These are phyloP conservation scores for Imbricaverruca yamaguchii DNA, from an alignment of 2,888 invertebrate species.

Conservation along the genomic window DNA sequence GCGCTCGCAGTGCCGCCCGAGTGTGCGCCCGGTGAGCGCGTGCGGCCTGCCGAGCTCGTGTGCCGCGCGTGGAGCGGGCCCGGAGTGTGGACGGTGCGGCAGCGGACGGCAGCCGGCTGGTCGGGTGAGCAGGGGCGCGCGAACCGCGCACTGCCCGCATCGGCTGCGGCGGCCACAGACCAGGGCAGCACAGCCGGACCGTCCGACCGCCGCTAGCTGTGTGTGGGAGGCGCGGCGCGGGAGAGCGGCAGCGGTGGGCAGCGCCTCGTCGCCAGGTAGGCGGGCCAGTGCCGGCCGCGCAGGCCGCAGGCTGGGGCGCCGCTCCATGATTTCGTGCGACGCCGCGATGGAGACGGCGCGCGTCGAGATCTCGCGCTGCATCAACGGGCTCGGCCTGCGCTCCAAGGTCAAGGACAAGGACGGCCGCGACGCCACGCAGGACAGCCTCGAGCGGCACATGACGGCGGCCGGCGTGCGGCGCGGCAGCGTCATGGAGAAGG, in stretches of 20 bases:
- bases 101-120: not conserved
- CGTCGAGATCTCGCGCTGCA: constrained; percentile 79
- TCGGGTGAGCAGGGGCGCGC: not conserved
- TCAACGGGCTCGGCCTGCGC: constrained; percentile 45
- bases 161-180: too few species aligned
- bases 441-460: constrained; percentile 35
- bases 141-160: not conserved
- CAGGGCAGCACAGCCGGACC: too few species aligned
- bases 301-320: constrained; percentile 16
- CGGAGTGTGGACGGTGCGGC: not conserved
- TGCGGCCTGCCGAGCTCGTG: too few species aligned
- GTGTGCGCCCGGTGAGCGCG: too few species aligned
- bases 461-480: constrained; percentile 44
- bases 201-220: too few species aligned
- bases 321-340: constrained; percentile 44
- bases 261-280: constrained; percentile 12
- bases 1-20: too few species aligned
- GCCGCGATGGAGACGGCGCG: constrained; percentile 87
- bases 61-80: too few species aligned
- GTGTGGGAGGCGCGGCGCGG: not conserved
- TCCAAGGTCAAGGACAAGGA: constrained; percentile 65
- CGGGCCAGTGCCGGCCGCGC: constrained; percentile 4
- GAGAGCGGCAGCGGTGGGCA: constrained; percentile 1
- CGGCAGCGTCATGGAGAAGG: constrained; percentile 74
- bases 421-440: constrained; percentile 42